phyloP scores from a whole-genome alignment of 2,888 invertebrate genomes.

The Ormyrus labotus region DNA sequence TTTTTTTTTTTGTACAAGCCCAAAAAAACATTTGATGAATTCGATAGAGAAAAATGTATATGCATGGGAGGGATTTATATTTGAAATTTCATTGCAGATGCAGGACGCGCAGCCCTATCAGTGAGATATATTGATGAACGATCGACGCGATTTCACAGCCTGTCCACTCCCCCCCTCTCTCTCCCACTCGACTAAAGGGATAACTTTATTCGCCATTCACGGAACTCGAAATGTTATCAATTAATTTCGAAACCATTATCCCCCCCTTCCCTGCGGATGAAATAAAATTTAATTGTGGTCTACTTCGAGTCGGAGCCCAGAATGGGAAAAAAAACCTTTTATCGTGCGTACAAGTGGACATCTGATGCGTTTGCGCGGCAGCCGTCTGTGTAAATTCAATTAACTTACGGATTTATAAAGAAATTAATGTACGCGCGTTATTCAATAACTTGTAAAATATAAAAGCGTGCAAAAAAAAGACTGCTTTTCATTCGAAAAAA shows the following conservation, averaged over 20 bases:
- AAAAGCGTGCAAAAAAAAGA: neutral
- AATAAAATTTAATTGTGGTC: constrained; percentile 43
- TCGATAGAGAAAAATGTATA: neutral
- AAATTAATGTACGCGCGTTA: neutral
- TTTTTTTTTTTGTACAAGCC: neutral
- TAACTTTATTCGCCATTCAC: constrained; percentile 16
- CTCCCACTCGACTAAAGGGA: neutral
- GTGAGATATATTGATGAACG: no score
- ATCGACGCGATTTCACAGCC: no score
- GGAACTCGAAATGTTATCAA: constrained; percentile 40
- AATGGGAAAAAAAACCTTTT: constrained; percentile 10
- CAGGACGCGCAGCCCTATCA: neutral
- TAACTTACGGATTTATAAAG: constrained; percentile 1
- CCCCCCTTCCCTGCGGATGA: neutral
- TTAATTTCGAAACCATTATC: constrained; percentile 46
- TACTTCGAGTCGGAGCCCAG: neutral
- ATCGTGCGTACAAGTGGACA: neutral
- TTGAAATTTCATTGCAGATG: neutral
- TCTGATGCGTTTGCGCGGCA: constrained; percentile 20
- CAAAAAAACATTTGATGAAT: constrained; percentile 4
- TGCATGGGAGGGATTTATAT: neutral
- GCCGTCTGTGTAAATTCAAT: constrained; percentile 17
- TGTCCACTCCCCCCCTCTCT: no score
- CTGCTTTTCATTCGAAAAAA: neutral
- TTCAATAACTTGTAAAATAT: constrained; percentile 2